phyloP scores from a whole-genome alignment of 1,140 invertebrate species.

The Ceratina japonica region DNA sequence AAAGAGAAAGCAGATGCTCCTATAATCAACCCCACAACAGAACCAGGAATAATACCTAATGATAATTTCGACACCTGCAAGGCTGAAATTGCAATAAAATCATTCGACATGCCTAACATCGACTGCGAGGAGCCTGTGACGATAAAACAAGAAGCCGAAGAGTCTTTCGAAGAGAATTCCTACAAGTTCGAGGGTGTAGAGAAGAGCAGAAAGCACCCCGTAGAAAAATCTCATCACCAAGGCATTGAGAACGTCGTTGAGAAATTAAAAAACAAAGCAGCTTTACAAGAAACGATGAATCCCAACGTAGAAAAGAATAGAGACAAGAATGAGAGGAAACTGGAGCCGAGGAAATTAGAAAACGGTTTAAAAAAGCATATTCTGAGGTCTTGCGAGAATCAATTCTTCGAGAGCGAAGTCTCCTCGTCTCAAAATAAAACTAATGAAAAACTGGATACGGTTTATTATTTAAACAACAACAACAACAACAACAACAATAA shows the following conservation, averaged over 20 bases:
- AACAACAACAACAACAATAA: conserved; percentile 61
- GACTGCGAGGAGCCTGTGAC: conserved; percentile 66
- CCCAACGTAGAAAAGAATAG: background rate
- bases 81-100: conserved; percentile 62
- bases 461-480: conserved; percentile 39
- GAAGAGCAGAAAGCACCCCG: conserved; percentile 43
- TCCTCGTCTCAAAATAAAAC: background rate
- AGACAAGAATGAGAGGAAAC: conserved; percentile 27
- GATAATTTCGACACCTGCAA: too few relatives aligned
- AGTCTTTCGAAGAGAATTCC: conserved; percentile 32
- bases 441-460: background rate
- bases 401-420: conserved; percentile 9
- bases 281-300: conserved; percentile 52
- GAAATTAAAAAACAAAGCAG: conserved; percentile 76
- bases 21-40: too few relatives aligned
- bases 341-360: conserved; percentile 59
- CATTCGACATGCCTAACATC: conserved; percentile 76
- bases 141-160: conserved; percentile 63
- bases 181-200: conserved; percentile 47
- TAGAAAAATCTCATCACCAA: conserved; percentile 64
- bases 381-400: conserved; percentile 68
- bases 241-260: conserved; percentile 77
- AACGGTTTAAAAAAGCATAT: conserved; percentile 73
- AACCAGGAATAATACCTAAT: too few relatives aligned
- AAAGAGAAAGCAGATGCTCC: too few relatives aligned